Evolutionary conservation across 1,140 invertebrate species (phyloP).

Genomic region (Camponotus vicinus): DNA sequence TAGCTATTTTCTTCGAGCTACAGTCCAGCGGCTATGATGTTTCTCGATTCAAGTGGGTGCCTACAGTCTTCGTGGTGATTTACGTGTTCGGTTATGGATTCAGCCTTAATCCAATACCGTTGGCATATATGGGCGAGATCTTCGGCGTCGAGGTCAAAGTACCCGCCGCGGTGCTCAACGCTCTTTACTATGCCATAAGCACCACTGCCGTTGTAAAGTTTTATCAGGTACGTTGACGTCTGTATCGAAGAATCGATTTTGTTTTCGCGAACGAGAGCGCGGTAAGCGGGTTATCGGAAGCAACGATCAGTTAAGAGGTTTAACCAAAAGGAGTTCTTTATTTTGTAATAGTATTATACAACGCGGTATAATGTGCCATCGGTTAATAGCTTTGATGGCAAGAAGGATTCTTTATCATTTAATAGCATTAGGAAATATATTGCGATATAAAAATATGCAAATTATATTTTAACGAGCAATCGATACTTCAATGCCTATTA

Average conservation of each 20-base stretch:
- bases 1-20: constrained; percentile 89
- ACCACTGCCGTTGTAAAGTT: constrained; percentile 81
- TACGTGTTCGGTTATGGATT: constrained; percentile 82
- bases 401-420: constrained; percentile 15
- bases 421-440: constrained; percentile 3
- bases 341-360: constrained; percentile 49
- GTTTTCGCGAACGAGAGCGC: constrained; percentile 37
- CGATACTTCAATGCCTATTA: constrained; percentile 7
- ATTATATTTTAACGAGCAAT: constrained; percentile 25
- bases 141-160: constrained; percentile 85
- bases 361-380: constrained; percentile 11
- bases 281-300: constrained; percentile 48
- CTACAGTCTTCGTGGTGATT: constrained; percentile 79
- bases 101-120: constrained; percentile 83
- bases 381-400: constrained; percentile 16
- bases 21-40: constrained; percentile 84
- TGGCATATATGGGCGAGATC: constrained; percentile 84
- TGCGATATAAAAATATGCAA: constrained; percentile 25
- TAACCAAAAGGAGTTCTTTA: constrained; percentile 43
- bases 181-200: constrained; percentile 82
- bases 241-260: constrained; percentile 47
- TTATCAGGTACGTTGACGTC: constrained; percentile 82
- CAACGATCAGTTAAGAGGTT: constrained; percentile 55
- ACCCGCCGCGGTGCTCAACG: constrained; percentile 81
- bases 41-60: constrained; percentile 77